Conservation (phyloP, 2,113 vertebrate genomes). For the Lepidothrix coronata region DNA sequence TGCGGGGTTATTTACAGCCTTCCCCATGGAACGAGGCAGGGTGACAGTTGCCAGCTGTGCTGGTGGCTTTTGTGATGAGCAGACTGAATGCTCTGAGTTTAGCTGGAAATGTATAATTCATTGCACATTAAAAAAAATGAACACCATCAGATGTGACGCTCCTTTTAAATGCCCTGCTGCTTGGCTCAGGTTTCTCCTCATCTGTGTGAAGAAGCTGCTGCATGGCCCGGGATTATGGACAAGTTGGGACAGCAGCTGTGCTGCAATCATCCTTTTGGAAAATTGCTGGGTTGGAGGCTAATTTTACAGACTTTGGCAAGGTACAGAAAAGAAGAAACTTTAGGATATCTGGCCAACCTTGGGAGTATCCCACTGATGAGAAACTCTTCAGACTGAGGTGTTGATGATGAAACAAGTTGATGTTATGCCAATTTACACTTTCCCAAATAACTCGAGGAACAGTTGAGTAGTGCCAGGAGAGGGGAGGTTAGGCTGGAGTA, state of each 20-base stretch:
- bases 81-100: background rate
- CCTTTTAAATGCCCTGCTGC: background rate
- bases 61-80: conserved; percentile 18
- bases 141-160: background rate
- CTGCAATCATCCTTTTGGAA: background rate
- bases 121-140: background rate
- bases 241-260: background rate
- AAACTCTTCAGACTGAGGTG: background rate
- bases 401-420: background rate
- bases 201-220: background rate
- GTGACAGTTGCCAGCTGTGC: background rate
- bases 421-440: background rate
- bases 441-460: background rate
- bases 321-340: background rate
- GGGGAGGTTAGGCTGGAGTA: background rate
- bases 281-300: background rate
- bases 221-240: accelerated
- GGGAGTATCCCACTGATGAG: background rate
- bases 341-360: background rate
- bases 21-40: background rate
- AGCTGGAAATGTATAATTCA: background rate
- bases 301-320: background rate
- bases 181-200: background rate
- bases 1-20: background rate
- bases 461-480: background rate